phyloP scores from a whole-genome alignment of 2,888 invertebrate species.

The Trissolcus japonicus region DNA sequence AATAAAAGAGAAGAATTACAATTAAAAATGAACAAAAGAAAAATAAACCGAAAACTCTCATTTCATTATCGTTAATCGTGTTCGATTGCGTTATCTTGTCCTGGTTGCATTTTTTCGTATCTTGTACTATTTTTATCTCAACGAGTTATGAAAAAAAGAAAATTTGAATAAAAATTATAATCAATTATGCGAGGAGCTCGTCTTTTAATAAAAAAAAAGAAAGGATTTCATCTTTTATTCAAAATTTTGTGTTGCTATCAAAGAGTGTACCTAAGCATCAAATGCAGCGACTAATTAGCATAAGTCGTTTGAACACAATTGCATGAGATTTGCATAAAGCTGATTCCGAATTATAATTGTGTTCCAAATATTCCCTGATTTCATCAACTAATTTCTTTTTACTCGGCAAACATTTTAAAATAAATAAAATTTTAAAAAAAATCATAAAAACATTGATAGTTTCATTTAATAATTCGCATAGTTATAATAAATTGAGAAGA shows the following conservation, averaged over 20 bases:
- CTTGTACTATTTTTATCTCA: constrained; percentile 48
- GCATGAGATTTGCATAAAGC: constrained; percentile 20
- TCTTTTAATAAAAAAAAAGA: neutral
- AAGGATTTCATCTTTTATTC: neutral
- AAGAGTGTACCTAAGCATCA: neutral
- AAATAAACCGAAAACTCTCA: constrained; percentile 64
- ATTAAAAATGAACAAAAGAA: constrained; percentile 64
- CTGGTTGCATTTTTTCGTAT: constrained; percentile 49
- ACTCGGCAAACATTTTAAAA: no score
- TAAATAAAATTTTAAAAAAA: no score
- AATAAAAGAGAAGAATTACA: constrained; percentile 31
- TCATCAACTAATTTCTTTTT: no score
- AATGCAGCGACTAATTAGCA: constrained; percentile 1
- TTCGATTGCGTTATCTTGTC: constrained; percentile 44
- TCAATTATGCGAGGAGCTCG: constrained; percentile 33
- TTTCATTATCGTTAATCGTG: constrained; percentile 61
- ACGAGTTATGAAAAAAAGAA: constrained; percentile 36
- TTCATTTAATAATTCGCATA: no score
- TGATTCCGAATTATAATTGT: constrained; percentile 21
- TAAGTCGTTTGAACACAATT: constrained; percentile 18
- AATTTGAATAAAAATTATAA: constrained; percentile 55
- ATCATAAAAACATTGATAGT: no score
- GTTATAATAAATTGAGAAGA: no score
- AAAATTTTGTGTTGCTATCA: neutral
- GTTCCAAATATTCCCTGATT: constrained; percentile 10